phyloP scores from a whole-genome alignment of 2,113 vertebrate genomes.

The Periophthalmus modestus region DNA sequence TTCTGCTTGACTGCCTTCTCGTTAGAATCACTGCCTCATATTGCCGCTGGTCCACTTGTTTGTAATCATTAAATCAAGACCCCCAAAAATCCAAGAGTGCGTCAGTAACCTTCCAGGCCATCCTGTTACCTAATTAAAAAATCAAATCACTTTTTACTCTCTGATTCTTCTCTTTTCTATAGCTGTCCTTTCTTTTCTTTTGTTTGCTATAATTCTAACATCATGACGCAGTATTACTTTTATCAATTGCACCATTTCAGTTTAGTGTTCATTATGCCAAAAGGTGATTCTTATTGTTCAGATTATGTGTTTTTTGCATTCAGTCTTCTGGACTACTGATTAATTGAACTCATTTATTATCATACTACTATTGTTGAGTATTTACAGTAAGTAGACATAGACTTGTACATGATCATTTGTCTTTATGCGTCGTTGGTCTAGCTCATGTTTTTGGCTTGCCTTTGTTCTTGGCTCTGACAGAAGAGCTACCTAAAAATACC shows the following conservation, averaged over 20 bases:
- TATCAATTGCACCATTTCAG: neutral
- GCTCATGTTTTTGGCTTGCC: neutral
- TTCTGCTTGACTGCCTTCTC: neutral
- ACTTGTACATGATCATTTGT: neutral
- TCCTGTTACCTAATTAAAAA: neutral
- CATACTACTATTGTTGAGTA: neutral
- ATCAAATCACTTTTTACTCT: neutral
- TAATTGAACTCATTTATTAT: neutral
- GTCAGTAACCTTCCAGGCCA: neutral
- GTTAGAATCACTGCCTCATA: neutral
- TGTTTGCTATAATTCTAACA: neutral
- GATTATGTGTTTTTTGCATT: too few relatives aligned
- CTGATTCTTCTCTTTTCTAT: neutral
- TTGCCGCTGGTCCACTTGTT: neutral
- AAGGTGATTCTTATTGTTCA: neutral
- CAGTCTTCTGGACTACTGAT: too few relatives aligned
- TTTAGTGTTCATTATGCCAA: neutral
- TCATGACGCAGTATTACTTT: neutral
- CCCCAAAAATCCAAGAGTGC: neutral
- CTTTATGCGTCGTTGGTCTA: neutral
- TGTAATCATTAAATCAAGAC: neutral
- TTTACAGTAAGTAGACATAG: neutral
- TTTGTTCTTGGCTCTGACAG: neutral
- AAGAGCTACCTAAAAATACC: neutral
- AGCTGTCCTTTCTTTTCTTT: neutral